Conservation (phyloP, 2,797 vertebrate genomes). For the Synaphobranchus kaupii region DNA sequence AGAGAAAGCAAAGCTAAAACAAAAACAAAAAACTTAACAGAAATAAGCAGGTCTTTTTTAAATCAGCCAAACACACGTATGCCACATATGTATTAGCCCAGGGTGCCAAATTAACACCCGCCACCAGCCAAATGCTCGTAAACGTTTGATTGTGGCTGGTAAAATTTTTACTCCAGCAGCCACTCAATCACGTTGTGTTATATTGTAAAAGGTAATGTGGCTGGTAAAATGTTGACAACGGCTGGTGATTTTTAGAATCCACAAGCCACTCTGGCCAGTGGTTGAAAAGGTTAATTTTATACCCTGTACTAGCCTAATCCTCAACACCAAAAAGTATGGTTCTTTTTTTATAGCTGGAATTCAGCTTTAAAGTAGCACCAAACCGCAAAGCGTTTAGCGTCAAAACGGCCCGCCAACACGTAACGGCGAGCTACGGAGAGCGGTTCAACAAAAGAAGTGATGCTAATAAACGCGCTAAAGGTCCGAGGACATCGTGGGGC, state of each 20-base stretch:
- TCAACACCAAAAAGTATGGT: background rate
- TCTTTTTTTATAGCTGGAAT: background rate
- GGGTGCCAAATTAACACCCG: too few relatives aligned
- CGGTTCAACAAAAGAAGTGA: slow-evolving; percentile 33
- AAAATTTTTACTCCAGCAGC: too few relatives aligned
- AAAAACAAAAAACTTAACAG: background rate
- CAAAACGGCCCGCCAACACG: slow-evolving; percentile 6
- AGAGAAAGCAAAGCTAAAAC: background rate
- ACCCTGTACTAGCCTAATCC: background rate
- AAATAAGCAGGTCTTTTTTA: too few relatives aligned
- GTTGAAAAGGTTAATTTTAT: too few relatives aligned
- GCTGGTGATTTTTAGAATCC: too few relatives aligned
- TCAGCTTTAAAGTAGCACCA: background rate
- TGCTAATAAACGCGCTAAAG: slow-evolving; percentile 42
- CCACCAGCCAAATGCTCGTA: too few relatives aligned
- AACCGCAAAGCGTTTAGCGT: background rate
- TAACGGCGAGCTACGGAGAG: slow-evolving; percentile 23
- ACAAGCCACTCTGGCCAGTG: too few relatives aligned
- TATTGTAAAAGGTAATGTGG: too few relatives aligned
- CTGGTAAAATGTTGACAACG: too few relatives aligned
- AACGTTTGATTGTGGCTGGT: too few relatives aligned
- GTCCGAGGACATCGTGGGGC: slow-evolving; percentile 48
- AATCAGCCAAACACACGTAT: background rate
- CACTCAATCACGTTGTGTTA: too few relatives aligned
- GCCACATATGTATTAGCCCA: background rate